Conservation (phyloP, 1,140 invertebrate species). For the Grapholita molesta region DNA sequence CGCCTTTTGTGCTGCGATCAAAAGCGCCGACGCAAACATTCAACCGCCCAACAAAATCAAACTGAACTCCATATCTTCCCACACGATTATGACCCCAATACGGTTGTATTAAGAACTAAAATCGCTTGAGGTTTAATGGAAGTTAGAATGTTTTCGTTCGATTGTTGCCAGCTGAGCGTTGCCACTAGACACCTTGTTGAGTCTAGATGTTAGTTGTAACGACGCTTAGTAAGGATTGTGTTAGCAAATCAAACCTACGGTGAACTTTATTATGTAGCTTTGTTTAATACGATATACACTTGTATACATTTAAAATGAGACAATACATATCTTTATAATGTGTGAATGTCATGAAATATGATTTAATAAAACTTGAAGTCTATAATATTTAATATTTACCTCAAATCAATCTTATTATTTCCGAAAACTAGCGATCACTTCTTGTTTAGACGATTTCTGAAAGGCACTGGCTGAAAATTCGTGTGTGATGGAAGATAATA, state of each 20-base stretch:
- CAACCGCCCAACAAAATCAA: constrained; percentile 19
- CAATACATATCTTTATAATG: no score
- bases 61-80: neutral
- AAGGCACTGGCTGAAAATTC: no score
- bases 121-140: neutral
- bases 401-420: no score
- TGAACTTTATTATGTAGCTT: neutral
- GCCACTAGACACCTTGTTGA: constrained; percentile 58
- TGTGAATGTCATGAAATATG: no score
- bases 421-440: no score
- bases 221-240: constrained; percentile 31
- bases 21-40: constrained; percentile 57
- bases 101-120: neutral
- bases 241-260: constrained; percentile 26
- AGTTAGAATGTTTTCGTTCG: neutral
- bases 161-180: constrained; percentile 24
- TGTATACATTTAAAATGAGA: no score
- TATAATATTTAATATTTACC: no score
- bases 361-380: no score
- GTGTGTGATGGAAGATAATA: no score
- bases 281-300: neutral
- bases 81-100: neutral
- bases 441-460: no score
- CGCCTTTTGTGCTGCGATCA: constrained; percentile 55
- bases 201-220: constrained; percentile 42